Evolutionary conservation across 2,797 vertebrate genomes (phyloP).

Genomic region (Euphonia xanthogaster): DNA sequence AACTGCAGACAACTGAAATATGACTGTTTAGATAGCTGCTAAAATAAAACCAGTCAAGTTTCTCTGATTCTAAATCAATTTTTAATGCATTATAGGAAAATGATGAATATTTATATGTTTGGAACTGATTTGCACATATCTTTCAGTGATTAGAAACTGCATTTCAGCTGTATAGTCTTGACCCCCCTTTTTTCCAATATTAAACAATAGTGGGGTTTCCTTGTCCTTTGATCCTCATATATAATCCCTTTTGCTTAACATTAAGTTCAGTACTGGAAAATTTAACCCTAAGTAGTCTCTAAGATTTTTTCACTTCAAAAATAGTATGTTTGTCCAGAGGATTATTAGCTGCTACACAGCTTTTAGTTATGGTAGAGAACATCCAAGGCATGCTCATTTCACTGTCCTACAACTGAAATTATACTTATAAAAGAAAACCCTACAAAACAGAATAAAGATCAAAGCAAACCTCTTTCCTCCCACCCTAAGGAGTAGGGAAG

Average conservation of each 20-base stretch:
- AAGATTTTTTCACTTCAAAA: background rate
- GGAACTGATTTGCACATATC: background rate
- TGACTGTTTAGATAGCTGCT: background rate
- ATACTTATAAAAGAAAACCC: background rate
- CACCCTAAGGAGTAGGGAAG: background rate
- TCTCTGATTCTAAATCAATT: background rate
- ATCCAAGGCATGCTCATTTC: background rate
- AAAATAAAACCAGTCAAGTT: background rate
- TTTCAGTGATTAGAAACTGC: background rate
- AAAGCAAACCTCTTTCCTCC: constrained; percentile 16
- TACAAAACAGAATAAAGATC: constrained; percentile 7
- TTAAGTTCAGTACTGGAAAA: background rate
- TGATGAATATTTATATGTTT: background rate
- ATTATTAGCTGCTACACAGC: background rate
- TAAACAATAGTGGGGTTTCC: background rate
- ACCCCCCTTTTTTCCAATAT: background rate
- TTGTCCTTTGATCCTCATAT: background rate
- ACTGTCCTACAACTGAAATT: background rate
- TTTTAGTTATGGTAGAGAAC: background rate
- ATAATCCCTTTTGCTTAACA: background rate
- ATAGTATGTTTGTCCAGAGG: background rate
- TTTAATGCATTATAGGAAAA: background rate
- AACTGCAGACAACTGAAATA: background rate
- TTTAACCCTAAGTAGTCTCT: background rate
- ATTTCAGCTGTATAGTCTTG: background rate